phyloP scores from a whole-genome alignment of 30 jellyfish, hydroid and myxozoan species.

The Chironex yamaguchii region DNA sequence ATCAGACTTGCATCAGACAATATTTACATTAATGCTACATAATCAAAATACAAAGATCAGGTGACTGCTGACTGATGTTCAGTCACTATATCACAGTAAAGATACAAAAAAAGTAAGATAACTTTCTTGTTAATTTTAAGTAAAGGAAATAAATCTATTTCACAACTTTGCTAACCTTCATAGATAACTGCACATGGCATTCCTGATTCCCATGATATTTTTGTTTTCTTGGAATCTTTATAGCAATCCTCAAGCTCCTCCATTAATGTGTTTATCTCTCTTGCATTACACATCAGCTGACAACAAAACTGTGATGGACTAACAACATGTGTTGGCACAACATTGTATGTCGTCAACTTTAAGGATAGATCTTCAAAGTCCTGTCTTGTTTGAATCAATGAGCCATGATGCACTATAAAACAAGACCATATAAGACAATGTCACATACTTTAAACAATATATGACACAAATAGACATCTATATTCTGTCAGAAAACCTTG shows the following conservation, averaged over 20 bases:
- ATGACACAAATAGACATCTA: no score
- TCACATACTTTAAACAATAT: slow-evolving; percentile 28
- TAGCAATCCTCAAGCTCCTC: slow-evolving; percentile 78
- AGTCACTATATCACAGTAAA: no score
- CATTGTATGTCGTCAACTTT: background rate
- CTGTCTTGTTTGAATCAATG: slow-evolving; percentile 7
- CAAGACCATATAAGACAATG: background rate
- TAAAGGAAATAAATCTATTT: no score
- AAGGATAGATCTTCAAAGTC: slow-evolving; percentile 12
- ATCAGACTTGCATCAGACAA: no score
- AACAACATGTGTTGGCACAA: slow-evolving; percentile 73
- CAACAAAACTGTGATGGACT: slow-evolving; percentile 82
- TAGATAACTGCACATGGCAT: slow-evolving; percentile 90
- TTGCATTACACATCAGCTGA: slow-evolving; percentile 80
- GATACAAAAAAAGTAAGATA: no score
- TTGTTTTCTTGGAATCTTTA: slow-evolving; percentile 7
- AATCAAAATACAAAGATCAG: no score
- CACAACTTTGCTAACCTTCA: slow-evolving; percentile 66
- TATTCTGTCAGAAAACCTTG: no score
- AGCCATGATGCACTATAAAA: slow-evolving; percentile 41
- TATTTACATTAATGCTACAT: no score
- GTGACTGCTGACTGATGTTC: no score
- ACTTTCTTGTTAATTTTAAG: no score
- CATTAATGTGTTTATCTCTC: slow-evolving; percentile 73
- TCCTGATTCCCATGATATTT: slow-evolving; percentile 57